phyloP scores from a whole-genome alignment of 2,888 invertebrate species.

The Erebia aethiops region DNA sequence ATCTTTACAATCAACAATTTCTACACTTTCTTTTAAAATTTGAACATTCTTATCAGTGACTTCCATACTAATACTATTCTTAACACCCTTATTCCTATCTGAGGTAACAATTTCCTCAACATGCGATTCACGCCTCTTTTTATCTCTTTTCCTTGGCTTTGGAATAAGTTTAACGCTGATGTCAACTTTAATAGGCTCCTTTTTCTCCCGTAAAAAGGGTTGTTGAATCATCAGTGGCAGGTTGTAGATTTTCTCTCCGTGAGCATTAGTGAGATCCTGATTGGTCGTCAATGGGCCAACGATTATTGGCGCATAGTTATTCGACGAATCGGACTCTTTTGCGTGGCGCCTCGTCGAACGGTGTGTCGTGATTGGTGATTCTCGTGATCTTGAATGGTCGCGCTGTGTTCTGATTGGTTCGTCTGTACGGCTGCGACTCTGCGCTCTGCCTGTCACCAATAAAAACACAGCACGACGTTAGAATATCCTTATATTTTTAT shows the following conservation, averaged over 20 bases:
- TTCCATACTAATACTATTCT: slow-evolving; percentile 75
- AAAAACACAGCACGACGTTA: slow-evolving; percentile 83
- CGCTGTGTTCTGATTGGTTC: slow-evolving; percentile 83
- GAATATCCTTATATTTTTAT: slow-evolving; percentile 45
- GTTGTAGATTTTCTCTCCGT: slow-evolving; percentile 74
- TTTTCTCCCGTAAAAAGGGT: slow-evolving; percentile 84
- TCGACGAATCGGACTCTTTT: slow-evolving; percentile 84
- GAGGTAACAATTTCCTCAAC: slow-evolving; percentile 58
- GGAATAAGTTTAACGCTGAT: slow-evolving; percentile 90
- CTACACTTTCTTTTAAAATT: slow-evolving; percentile 65
- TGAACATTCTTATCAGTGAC: slow-evolving; percentile 67
- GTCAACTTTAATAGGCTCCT: slow-evolving; percentile 90
- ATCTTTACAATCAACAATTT: slow-evolving; percentile 57
- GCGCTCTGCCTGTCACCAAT: slow-evolving; percentile 83
- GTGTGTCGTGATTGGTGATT: slow-evolving; percentile 61
- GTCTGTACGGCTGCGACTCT: slow-evolving; percentile 80
- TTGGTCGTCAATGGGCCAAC: slow-evolving; percentile 79
- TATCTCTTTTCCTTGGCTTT: slow-evolving; percentile 78
- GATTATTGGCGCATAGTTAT: slow-evolving; percentile 73
- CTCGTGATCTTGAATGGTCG: slow-evolving; percentile 74
- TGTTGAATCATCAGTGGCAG: slow-evolving; percentile 81
- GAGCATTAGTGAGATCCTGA: slow-evolving; percentile 74
- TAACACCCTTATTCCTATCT: slow-evolving; percentile 63
- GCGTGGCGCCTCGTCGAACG: slow-evolving; percentile 73
- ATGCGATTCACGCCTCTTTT: slow-evolving; percentile 62